A percentile compares a stretch with the other conserved stretches of the same genome.
Conservation (phyloP, 2,113 vertebrate genomes). For the Pavo muticus region DNA sequence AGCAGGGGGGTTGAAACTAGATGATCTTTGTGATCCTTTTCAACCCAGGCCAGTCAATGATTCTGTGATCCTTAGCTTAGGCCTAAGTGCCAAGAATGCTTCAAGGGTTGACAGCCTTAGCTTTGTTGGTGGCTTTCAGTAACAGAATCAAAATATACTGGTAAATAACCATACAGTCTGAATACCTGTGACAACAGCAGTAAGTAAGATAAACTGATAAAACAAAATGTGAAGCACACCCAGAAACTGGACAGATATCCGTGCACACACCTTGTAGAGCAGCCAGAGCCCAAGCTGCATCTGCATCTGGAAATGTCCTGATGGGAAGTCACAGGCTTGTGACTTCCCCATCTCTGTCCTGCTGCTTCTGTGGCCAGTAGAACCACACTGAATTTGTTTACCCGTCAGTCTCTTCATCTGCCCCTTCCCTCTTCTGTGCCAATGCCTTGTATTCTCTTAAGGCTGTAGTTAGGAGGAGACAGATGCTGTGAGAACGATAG, state of each 20-base stretch:
- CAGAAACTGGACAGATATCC: neutral
- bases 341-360: neutral
- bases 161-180: neutral
- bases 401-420: rapidly evolving
- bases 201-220: rapidly evolving
- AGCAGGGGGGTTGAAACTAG: too few species aligned
- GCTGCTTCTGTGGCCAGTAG: neutral
- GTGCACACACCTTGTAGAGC: neutral
- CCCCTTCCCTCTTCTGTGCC: neutral
- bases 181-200: neutral
- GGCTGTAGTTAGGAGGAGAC: neutral
- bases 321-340: neutral
- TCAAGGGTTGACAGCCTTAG: neutral
- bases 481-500: neutral
- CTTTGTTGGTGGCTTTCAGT: neutral
- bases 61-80: neutral
- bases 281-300: neutral
- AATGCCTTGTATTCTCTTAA: neutral
- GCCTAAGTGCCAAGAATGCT: neutral
- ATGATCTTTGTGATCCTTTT: too few species aligned
- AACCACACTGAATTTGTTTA: neutral
- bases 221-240: neutral
- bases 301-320: neutral
- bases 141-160: neutral
- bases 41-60: too few species aligned